These are phyloP conservation scores for Psilanteris sp. DNA, from an alignment of 1,140 invertebrate species.

Conservation along the genomic window DNA sequence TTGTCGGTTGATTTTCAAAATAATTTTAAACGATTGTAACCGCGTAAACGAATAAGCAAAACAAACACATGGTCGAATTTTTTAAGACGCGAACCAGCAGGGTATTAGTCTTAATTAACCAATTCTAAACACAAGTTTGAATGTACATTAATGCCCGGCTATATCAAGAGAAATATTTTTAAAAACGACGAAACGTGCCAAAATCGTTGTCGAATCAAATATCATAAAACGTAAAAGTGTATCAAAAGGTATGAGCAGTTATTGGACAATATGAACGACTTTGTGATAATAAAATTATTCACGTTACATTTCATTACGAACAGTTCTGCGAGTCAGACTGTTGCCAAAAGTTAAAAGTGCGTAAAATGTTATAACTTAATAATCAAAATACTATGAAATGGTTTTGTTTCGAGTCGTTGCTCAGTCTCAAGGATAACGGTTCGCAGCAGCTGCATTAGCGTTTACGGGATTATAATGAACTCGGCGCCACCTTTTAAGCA, in stretches of 20 bases:
- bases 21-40: not conserved
- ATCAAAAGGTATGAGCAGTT: conserved; percentile 21
- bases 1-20: not conserved
- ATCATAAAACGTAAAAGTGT: conserved; percentile 22
- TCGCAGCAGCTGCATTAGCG: not conserved
- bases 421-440: conserved; percentile 10
- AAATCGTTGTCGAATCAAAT: conserved; percentile 52
- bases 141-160: conserved; percentile 25
- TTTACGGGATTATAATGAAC: conserved; percentile 28
- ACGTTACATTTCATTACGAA: conserved; percentile 8
- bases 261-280: conserved; percentile 48
- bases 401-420: conserved; percentile 11
- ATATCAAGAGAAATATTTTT: conserved; percentile 52
- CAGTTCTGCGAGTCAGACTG: conserved; percentile 24
- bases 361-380: conserved; percentile 11
- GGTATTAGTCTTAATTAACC: conserved; percentile 42
- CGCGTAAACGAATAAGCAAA: conserved; percentile 4
- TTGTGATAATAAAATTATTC: conserved; percentile 46
- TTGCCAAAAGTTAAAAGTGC: conserved; percentile 32
- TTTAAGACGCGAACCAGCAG: conserved; percentile 22
- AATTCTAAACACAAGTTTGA: conserved; percentile 6
- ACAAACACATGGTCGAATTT: too few species aligned
- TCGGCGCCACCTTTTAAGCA: conserved; percentile 19
- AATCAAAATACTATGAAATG: conserved; percentile 20
- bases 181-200: conserved; percentile 39